Evolutionary conservation across 2,797 vertebrate genomes (phyloP).

Genomic region (Capromys pilorides): DNA sequence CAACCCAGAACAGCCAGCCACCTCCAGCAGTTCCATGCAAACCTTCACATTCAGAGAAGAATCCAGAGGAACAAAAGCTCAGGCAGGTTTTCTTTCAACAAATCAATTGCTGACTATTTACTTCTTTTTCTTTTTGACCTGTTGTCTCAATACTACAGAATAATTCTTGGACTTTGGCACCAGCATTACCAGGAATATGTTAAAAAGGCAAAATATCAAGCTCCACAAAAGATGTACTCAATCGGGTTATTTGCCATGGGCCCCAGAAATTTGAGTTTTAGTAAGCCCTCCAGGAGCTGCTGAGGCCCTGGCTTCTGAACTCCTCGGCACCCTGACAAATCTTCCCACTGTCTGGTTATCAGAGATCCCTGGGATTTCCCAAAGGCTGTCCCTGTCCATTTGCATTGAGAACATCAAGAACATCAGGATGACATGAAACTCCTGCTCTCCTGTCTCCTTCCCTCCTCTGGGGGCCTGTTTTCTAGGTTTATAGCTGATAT

Average conservation of each 20-base stretch:
- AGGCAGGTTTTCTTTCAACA: neutral
- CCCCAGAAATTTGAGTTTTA: neutral
- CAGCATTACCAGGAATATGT: neutral
- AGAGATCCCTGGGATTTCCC: neutral
- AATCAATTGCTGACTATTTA: fast-evolving
- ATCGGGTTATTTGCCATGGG: neutral
- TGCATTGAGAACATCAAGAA: neutral
- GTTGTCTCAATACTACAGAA: neutral
- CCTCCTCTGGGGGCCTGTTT: neutral
- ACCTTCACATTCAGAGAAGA: neutral
- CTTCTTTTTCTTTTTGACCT: neutral
- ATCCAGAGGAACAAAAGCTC: no score
- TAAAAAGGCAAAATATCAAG: neutral
- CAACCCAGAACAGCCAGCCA: neutral
- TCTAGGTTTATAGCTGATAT: slow-evolving; percentile 47
- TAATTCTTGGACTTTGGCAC: neutral
- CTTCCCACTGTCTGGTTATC: neutral
- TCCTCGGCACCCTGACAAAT: neutral
- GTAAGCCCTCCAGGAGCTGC: neutral
- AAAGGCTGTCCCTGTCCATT: neutral
- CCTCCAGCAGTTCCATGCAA: neutral
- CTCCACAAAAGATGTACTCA: neutral
- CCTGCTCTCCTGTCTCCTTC: neutral
- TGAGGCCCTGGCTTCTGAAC: no score
- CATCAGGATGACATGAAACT: neutral